Base-by-base conservation (phyloP, 2,797 vertebrate genomes). In the Odontamblyopus lacepedii region DNA sequence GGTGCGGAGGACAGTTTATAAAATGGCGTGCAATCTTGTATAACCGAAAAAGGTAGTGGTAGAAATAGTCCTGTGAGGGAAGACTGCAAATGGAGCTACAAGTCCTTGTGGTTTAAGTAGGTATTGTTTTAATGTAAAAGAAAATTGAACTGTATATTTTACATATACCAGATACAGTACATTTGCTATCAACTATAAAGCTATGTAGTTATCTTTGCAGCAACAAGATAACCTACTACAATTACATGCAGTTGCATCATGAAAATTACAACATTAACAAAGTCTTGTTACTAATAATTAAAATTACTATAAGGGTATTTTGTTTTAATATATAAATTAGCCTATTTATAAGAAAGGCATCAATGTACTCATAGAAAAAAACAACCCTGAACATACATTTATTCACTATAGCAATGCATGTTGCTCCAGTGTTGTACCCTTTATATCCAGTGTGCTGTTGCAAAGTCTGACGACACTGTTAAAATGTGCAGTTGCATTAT, bases 401-500 rank as follows among this genome's bases (percentile, higher is more conserved):
- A 55, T 53, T 44, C 29, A 19, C 2, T 32, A 44, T 23, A 27
- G 7, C 32, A 19, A 35, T 8, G 7, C 30, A 65, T 66, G 44
- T 51, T 29, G 16, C 53, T 69, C n/a, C 7, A 15, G 60, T 57
- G 35, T 73, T 63, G 69, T 48, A 19, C 75, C 72, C 63, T 68
- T 38, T 38, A 8, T 38, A 38, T 59, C 38, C 53, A 74, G 77
- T 64, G 32, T 64, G 64, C 67, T 66, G 55, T 27, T 29, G 63
- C 78, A 67, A 35, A 65, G 63, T 69, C 16, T 72, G 73, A 73
- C 55, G 62, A 76, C 70, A 67, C 71, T 74, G 74, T 74, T 85
- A 65, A 64, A 81, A 73, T 57, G 59, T 82, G 67, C 72, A 83
- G 44, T 83, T 86, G 69, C 74, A 87, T 85, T 38, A 83, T 86